Evolutionary conservation across 2,797 vertebrate genomes (phyloP), one percentile per base, ranked within the genome.

Genomic region (Hipposideros larvatus): DNA sequence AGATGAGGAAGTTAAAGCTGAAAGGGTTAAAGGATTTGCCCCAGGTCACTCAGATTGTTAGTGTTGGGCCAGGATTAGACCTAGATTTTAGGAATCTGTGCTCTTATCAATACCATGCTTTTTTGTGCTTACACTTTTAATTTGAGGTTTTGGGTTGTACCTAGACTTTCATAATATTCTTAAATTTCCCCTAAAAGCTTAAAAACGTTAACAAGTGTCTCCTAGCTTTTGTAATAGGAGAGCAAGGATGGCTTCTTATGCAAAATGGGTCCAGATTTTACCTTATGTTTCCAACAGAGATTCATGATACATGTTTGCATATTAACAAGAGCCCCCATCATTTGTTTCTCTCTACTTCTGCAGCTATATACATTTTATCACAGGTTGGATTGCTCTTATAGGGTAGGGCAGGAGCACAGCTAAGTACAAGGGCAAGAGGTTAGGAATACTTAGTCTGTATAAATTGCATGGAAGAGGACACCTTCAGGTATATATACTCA

Each of bases 171-270:
- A 57, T 46, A 51, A 57, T 82, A 82, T 87, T 74, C n/a, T 85
- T 89, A 88, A 80, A 22, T 80, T 93, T 84, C 24, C 28, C 26
- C 68, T 91, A 91, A 59, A 87, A 78, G 4, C 15, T 90, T 88
- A 37, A 82, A 71, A 73, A 66, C n/a, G 1, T 57, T 90, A 92
- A 24, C 11, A 93, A 79, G 21, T 51, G 7, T 70, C 28, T 31
- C 59, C 13, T 85, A 85, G 16, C 16, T 94, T 75, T 53, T 73
- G 28, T 88, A 48, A 94, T 19, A 11, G 65, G 34, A 71, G 18
- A 88, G 9, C 37, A 86, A 63, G 71, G 21, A 86, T 59, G 15
- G 1, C 61, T 85, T 71, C 13, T 51, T 63, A 31, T 94, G 61
- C 7, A 74, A 88, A 93, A 59, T 61, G 37, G 41, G 63, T 24